These are phyloP conservation scores for Pagrus major DNA, from an alignment of 2,113 vertebrate genomes.

Conservation along the genomic window DNA sequence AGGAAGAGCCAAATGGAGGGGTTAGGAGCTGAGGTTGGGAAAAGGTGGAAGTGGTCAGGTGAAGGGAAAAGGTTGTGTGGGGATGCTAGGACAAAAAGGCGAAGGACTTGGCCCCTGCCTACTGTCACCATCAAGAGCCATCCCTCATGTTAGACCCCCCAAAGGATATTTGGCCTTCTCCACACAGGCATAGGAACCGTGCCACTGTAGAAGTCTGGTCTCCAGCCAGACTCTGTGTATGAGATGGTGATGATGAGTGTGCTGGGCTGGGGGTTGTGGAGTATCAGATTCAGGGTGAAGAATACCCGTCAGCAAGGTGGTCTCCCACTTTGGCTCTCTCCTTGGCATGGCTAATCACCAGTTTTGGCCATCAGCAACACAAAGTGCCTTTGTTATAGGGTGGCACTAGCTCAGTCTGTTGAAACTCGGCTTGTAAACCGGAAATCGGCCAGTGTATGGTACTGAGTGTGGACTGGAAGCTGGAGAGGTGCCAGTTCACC, in stretches of 20 bases:
- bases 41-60: neutral
- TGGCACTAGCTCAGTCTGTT: too few relatives aligned
- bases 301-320: constrained; percentile 76
- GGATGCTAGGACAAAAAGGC: constrained; percentile 69
- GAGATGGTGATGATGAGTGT: neutral
- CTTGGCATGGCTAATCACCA: constrained; percentile 10
- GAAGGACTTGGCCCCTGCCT: constrained; percentile 54
- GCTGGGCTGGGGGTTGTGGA: constrained; percentile 19
- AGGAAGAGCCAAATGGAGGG: neutral
- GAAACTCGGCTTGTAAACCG: too few relatives aligned
- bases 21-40: neutral
- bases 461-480: neutral
- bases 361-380: neutral
- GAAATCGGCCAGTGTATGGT: too few relatives aligned
- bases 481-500: neutral
- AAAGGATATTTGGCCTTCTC: constrained; percentile 28
- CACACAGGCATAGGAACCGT: constrained; percentile 42
- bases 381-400: neutral
- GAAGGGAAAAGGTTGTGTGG: neutral
- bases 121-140: constrained; percentile 56
- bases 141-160: constrained; percentile 77
- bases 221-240: constrained; percentile 42
- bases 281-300: constrained; percentile 35
- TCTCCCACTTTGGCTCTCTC: constrained; percentile 5
- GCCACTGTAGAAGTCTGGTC: constrained; percentile 47